Conservation (phyloP, 2,797 vertebrate species). For the Chromobotia macracanthus region DNA sequence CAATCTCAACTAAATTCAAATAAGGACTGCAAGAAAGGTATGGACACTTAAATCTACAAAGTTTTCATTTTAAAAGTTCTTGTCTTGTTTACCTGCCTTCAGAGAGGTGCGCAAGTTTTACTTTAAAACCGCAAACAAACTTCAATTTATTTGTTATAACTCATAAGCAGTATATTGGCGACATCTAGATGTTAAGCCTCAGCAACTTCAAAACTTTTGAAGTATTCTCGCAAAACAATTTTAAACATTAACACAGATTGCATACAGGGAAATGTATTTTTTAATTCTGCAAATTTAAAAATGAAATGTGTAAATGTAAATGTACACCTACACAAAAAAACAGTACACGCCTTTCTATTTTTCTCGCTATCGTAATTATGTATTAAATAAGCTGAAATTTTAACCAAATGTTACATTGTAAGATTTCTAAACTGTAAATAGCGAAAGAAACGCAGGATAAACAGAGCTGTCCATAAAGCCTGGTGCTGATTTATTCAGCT, state of each 20-base stretch:
- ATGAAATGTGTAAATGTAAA: no score
- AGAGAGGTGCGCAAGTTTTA: not conserved
- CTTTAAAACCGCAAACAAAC: not conserved
- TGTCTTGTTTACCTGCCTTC: not conserved
- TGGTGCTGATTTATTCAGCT: no score
- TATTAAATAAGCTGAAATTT: no score
- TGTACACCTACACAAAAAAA: no score
- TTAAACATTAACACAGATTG: not conserved
- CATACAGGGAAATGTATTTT: no score
- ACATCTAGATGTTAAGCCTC: conserved; percentile 52
- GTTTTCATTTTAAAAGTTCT: not conserved
- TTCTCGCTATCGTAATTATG: no score
- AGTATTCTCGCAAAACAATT: not conserved
- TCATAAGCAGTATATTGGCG: conserved; percentile 37
- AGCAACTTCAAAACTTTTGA: not conserved
- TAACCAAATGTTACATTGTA: no score
- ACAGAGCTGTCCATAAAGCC: no score
- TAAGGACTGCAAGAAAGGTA: conserved; percentile 69
- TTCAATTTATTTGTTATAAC: not conserved
- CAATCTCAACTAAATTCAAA: conserved; percentile 54
- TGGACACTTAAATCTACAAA: conserved; percentile 44
- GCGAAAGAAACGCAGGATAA: no score
- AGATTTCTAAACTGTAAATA: no score
- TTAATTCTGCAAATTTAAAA: no score
- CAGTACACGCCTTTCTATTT: no score